Evolutionary conservation across 35 echinoderm and acorn worm species (phyloP).

Genomic region (Ophioderma brevispina): DNA sequence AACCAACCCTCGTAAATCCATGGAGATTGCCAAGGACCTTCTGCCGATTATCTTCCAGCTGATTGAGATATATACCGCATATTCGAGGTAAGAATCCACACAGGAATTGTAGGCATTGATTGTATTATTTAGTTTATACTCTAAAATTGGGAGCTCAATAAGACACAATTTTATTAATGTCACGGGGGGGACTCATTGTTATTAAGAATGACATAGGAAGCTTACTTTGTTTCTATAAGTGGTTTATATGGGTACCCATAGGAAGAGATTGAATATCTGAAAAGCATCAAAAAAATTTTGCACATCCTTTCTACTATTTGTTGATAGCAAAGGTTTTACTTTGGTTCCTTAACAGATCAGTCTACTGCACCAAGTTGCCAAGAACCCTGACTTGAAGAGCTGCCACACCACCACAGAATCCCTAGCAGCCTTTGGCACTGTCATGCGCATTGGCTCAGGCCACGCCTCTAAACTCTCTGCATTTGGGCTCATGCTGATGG

Average conservation of each 20-base stretch:
- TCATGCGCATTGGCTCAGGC: slow-evolving; percentile 70
- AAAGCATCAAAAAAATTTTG: too few species aligned
- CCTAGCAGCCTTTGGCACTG: slow-evolving; percentile 67
- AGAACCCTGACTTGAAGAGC: slow-evolving; percentile 54
- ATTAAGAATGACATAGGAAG: too few species aligned
- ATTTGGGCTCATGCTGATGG: slow-evolving; percentile 41
- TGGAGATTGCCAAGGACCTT: slow-evolving; percentile 74
- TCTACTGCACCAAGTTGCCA: slow-evolving; percentile 74
- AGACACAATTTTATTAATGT: too few species aligned
- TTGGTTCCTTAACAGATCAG: slow-evolving; percentile 69
- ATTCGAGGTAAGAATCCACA: slow-evolving; percentile 70
- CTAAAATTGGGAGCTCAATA: too few species aligned
- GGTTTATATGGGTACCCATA: too few species aligned
- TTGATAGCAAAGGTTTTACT: too few species aligned
- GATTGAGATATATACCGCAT: slow-evolving; percentile 56
- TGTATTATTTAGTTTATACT: too few species aligned
- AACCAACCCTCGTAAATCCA: slow-evolving; percentile 36
- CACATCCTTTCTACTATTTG: too few species aligned
- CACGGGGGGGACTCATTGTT: too few species aligned
- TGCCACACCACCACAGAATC: slow-evolving; percentile 39
- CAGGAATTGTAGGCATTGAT: too few species aligned
- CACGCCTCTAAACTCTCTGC: slow-evolving; percentile 37
- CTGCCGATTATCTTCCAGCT: slow-evolving; percentile 67
- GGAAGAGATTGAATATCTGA: too few species aligned
- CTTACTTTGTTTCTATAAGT: too few species aligned